These are phyloP conservation scores for Xiphophorus hellerii DNA, from an alignment of 2,113 vertebrate species.

Conservation along the genomic window DNA sequence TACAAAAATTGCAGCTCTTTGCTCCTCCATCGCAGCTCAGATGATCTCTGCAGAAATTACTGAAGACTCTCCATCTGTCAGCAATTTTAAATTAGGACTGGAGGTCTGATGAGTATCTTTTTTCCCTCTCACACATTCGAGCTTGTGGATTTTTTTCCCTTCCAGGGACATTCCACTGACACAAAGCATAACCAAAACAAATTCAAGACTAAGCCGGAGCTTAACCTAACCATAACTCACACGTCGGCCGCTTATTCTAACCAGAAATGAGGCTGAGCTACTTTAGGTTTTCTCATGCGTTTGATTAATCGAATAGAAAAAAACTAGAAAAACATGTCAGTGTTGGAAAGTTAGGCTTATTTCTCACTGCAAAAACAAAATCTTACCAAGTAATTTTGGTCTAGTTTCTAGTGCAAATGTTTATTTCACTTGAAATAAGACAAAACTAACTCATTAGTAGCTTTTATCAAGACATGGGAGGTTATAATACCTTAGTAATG, in stretches of 20 bases:
- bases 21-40: constrained; percentile 18
- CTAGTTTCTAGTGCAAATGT: too few relatives aligned
- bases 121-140: background rate
- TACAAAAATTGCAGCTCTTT: constrained; percentile 11
- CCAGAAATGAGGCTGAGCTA: background rate
- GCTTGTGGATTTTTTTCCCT: background rate
- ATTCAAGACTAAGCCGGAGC: background rate
- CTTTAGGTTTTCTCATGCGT: background rate
- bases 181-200: constrained; percentile 2
- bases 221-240: constrained; percentile 1
- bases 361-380: background rate
- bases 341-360: background rate
- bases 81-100: constrained; percentile 63
- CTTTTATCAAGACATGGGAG: too few relatives aligned
- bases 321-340: background rate
- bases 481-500: too few relatives aligned
- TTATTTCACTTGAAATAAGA: too few relatives aligned
- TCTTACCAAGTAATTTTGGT: too few relatives aligned
- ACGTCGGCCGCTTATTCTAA: background rate
- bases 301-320: background rate
- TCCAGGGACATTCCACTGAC: background rate
- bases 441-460: too few relatives aligned
- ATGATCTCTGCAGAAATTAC: constrained; percentile 45
- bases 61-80: constrained; percentile 66
- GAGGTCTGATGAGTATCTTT: constrained; percentile 31